phyloP scores from a whole-genome alignment of 2,113 vertebrate genomes.

The Rhombomys opimus region DNA sequence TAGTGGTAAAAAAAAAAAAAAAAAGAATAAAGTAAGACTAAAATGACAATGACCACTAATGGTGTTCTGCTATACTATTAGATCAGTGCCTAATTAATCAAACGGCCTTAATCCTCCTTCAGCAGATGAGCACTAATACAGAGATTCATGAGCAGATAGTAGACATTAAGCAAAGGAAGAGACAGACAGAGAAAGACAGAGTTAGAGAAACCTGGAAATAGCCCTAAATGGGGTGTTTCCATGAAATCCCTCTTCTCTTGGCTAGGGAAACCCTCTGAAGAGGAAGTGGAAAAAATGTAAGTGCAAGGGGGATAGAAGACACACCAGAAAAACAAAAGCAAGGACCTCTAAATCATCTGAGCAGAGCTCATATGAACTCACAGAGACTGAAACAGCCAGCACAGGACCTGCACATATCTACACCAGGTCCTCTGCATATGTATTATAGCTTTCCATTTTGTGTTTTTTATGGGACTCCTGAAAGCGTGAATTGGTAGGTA shows the following conservation, averaged over 20 bases:
- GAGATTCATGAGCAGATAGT: neutral
- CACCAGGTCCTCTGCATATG: no score
- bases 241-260: neutral
- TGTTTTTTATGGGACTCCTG: no score
- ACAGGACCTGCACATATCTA: no score
- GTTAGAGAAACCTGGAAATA: neutral
- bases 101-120: neutral
- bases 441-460: no score
- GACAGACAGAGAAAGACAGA: no score
- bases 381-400: no score
- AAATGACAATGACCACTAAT: neutral
- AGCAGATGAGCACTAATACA: neutral
- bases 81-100: neutral
- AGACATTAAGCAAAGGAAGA: neutral
- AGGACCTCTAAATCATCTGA: neutral
- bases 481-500: no score
- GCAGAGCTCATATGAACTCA: no score
- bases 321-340: neutral
- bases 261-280: neutral
- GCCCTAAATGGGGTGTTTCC: neutral
- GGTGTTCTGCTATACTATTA: neutral
- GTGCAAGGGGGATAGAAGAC: neutral
- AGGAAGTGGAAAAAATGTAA: neutral
- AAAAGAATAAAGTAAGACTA: neutral
- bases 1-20: neutral